Base-by-base conservation (phyloP, 1,140 invertebrate species). In the Neocloeon triangulifer region DNA sequence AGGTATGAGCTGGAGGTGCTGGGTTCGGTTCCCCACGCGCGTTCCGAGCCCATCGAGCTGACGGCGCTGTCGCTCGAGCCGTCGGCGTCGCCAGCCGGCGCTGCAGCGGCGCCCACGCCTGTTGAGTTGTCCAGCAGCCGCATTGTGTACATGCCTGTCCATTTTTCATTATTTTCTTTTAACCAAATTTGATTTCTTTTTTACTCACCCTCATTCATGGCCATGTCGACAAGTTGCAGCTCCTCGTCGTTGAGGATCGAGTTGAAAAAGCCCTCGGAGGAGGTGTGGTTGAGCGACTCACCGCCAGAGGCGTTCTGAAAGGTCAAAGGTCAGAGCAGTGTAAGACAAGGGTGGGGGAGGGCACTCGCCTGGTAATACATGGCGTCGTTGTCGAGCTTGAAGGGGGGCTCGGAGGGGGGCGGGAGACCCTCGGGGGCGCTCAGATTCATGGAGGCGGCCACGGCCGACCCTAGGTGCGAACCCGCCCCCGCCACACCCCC, bases 21-120 rank as follows among this genome's bases (percentile, higher is more conserved):
- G n/a, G n/a, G n/a, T n/a, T n/a, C n/a, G n/a, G n/a, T n/a, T n/a
- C n/a, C n/a, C n/a, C n/a, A n/a, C 36, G 41, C 34, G 14, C 79
- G 58, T 44, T 85, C 80, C 5, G 79, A 84, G 5, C 80, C 80
- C 79, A 88, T 84, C 2, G 80, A 85, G 37, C 79, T 84, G 19
- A 85, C 79, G 5, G 80, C 80, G 48, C 78, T 84, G 51, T 86
- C 81, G 44, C 68, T 73, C 15, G 76, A 79, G 0, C 75, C 74
- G 45, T 82, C 78, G 46, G 45, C 41, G 25, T 44, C 41, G 1
- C 34, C 20, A 16, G 34, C 25, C 17, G 39, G 9, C 10, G 37
- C 32, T 18, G 18, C 8, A 28, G 50, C 50, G 0, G 46, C 39
- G 32, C 47, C 41, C 5, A 41, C 38, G 9, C 52, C 46, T 26